Percentiles rank a stretch among this genome's conserved stretches.
These are phyloP conservation scores for Sphyrna mokarran DNA, from an alignment of 2,113 vertebrate species.

Conservation along the genomic window DNA sequence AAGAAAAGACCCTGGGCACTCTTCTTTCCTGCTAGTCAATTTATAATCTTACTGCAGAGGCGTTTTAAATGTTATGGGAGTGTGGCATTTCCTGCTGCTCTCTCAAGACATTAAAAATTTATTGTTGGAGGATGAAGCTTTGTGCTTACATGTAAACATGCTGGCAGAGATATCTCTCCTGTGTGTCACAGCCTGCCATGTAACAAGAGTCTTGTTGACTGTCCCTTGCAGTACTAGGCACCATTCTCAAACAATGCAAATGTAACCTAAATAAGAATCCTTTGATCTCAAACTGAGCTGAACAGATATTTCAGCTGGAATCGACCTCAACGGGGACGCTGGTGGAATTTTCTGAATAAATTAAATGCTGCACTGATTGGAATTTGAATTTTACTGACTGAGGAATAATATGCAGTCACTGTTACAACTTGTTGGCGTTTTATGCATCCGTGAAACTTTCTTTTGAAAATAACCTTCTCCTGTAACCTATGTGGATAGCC, in stretches of 20 bases:
- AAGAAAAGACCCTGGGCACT: background rate
- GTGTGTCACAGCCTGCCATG: background rate
- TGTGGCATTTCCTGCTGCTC: background rate
- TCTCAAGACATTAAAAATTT: conserved; percentile 22
- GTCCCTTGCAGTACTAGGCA: background rate
- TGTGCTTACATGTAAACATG: background rate
- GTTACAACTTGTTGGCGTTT: background rate
- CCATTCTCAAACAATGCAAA: background rate
- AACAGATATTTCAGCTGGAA: background rate
- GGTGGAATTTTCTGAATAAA: background rate
- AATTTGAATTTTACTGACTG: background rate
- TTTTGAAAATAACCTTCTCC: background rate
- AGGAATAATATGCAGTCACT: too few relatives aligned
- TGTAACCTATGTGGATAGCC: background rate
- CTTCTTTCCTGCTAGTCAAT: background rate
- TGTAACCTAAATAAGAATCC: background rate
- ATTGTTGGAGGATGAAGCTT: background rate
- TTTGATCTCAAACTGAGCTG: background rate
- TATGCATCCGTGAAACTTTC: background rate
- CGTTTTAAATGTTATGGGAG: background rate
- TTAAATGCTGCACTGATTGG: background rate
- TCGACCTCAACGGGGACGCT: background rate
- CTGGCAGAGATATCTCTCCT: background rate
- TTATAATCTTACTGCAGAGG: background rate
- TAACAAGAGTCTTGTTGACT: background rate